Base-by-base conservation (phyloP, 2,888 invertebrate genomes). In the Eutolmus rufibarbis region DNA sequence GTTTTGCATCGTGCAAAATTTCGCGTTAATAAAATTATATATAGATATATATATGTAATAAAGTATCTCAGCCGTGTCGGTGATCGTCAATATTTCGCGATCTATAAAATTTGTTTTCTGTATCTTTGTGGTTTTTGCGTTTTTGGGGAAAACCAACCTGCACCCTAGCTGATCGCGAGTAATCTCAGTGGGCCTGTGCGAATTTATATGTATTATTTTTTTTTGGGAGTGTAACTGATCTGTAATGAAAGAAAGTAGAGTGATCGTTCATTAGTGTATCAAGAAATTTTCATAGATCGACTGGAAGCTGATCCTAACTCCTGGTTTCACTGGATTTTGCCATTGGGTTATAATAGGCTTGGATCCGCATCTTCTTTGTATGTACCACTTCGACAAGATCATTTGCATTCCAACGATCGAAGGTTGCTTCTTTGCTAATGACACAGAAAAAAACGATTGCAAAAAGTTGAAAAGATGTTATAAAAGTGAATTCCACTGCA, bases 341-440 rank as follows among this genome's bases (percentile, higher is more conserved):
- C 34, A 43, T 34, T 46, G 57, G 74, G n/a, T 34, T 34, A 34
- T 57, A 31, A 16, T 16, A 57, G 23, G 56, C 31, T 34, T 23
- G 66, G 66, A 66, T 66, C 19, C 66, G 23, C 19, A 66, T 76
- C 82, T 19, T 82, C 82, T 37, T 19, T 57, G 82, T 82, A 82
- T 66, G 82, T 82, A 82, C 51, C 19, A n/a, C 37, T 16, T 12
- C 37, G 23, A 56, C n/a, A 37, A 14, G 57, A 37, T 37, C 56
- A 66, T 82, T 82, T 82, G 82, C 82, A 82, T 82, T 82, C 82
- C 82, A 34, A 19, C 57, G 82, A 82, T 31, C 19, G 57, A 82
- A 82, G 82, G 66, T 82, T 82, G 82, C 66, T 82, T 82, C 82
- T 57, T 66, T 82, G 57, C 57, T 81, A 16, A n/a, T 51, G 57